A percentile compares a stretch with the other conserved stretches of the same genome.
These are phyloP conservation scores for Melinopterus prodromus DNA, from an alignment of 2,888 invertebrate genomes.

Conservation along the genomic window DNA sequence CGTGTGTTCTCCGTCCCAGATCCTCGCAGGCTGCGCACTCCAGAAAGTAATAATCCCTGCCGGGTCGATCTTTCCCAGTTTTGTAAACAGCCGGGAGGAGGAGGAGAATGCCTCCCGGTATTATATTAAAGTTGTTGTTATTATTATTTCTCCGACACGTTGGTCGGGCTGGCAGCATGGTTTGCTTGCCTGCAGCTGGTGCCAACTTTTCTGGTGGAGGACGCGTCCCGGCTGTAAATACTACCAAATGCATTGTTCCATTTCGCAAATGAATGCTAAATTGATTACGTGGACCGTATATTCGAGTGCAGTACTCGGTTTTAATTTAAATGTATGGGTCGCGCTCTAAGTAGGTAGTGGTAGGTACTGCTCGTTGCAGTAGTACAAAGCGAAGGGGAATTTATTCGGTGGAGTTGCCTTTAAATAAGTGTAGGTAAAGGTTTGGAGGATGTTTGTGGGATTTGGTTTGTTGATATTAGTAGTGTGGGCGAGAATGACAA, in stretches of 20 bases:
- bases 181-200: conserved; percentile 39
- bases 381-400: neutral
- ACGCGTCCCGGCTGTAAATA: conserved; percentile 43
- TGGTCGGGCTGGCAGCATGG: neutral
- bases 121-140: conserved; percentile 43
- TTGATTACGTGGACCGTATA: conserved; percentile 36
- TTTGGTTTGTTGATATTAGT: no score
- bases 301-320: neutral
- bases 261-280: conserved; percentile 43
- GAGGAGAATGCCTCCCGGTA: conserved; percentile 16
- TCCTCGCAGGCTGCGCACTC: neutral
- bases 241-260: conserved; percentile 42
- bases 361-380: neutral
- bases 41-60: conserved; percentile 25
- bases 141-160: conserved; percentile 44
- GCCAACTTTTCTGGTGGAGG: conserved; percentile 40
- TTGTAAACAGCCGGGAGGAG: conserved; percentile 36
- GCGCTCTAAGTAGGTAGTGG: neutral
- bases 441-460: neutral
- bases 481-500: no score
- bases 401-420: neutral
- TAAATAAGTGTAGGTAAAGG: neutral
- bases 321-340: conserved; percentile 9
- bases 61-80: conserved; percentile 32
- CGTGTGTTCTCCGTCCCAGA: conserved; percentile 18